Evolutionary conservation across 2,113 vertebrate species (phyloP).

Genomic region (human): DNA sequence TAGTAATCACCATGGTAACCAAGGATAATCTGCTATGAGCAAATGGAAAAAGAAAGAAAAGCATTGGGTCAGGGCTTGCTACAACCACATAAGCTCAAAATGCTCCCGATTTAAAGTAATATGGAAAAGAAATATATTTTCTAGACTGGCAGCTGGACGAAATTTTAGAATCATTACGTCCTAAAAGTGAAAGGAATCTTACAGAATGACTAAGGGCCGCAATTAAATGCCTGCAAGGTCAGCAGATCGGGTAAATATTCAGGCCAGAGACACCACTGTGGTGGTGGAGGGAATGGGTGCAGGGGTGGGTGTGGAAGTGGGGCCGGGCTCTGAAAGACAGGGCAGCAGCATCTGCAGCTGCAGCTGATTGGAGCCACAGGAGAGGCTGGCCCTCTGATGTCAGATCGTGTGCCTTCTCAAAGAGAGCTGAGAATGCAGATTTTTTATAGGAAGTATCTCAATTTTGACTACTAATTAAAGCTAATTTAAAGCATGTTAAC

Average conservation of each 20-base stretch:
- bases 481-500: not conserved
- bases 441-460: not conserved
- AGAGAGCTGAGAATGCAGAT: not conserved
- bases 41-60: constrained; percentile 56
- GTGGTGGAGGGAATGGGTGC: not conserved
- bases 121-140: constrained; percentile 12
- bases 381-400: too few species aligned
- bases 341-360: not conserved
- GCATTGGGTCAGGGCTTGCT: constrained; percentile 18
- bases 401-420: not conserved
- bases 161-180: constrained; percentile 31
- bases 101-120: constrained; percentile 48
- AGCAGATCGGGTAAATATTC: not conserved
- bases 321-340: not conserved
- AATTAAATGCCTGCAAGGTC: not conserved
- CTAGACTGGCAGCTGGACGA: not conserved
- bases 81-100: constrained; percentile 22
- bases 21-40: constrained; percentile 43
- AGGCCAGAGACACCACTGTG: accelerated
- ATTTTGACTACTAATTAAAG: not conserved
- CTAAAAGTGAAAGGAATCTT: not conserved
- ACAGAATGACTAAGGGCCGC: not conserved
- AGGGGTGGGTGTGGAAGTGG: not conserved
- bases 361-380: not conserved
- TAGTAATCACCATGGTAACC: constrained; percentile 68